Percentiles rank a stretch among this genome's conserved stretches.
These are phyloP conservation scores for Toxotes jaculatrix DNA, from an alignment of 2,113 vertebrate genomes.

Conservation along the genomic window DNA sequence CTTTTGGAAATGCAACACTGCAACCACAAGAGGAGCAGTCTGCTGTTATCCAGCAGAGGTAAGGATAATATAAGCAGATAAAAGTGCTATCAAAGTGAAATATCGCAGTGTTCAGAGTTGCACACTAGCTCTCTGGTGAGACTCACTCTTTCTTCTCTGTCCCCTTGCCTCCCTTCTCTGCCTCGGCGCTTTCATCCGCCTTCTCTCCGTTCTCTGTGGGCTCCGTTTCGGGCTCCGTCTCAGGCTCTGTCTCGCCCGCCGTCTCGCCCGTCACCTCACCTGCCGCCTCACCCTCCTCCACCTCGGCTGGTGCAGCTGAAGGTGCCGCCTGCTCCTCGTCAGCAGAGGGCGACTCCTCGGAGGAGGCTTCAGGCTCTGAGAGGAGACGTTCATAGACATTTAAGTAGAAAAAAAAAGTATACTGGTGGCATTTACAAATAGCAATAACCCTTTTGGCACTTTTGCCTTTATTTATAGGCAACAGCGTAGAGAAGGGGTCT, in stretches of 20 bases:
- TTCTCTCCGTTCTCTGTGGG: slow-evolving; percentile 75
- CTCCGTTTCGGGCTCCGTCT: slow-evolving; percentile 78
- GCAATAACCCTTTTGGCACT: neutral
- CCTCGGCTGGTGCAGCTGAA: slow-evolving; percentile 77
- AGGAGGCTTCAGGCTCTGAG: slow-evolving; percentile 87
- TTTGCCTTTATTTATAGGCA: neutral
- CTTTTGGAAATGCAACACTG: slow-evolving; percentile 58
- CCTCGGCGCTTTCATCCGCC: slow-evolving; percentile 81
- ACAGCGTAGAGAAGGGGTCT: neutral
- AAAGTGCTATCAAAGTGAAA: slow-evolving; percentile 84
- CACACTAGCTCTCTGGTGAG: slow-evolving; percentile 12
- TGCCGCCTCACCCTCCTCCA: slow-evolving; percentile 79
- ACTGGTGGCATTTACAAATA: neutral
- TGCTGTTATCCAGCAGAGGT: slow-evolving; percentile 73
- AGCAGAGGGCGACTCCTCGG: slow-evolving; percentile 89
- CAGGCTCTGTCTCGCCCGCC: slow-evolving; percentile 12
- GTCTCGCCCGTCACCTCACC: slow-evolving; percentile 72
- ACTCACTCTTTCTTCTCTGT: slow-evolving; percentile 92
- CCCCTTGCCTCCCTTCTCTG: slow-evolving; percentile 83
- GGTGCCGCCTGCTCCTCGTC: slow-evolving; percentile 87
- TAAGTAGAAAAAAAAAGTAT: neutral
- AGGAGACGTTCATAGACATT: neutral
- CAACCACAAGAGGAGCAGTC: slow-evolving; percentile 43
- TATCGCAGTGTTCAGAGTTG: slow-evolving; percentile 74
- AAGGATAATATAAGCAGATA: slow-evolving; percentile 77